phyloP scores from a whole-genome alignment of 2,797 vertebrate species.

The Podarcis siculus region DNA sequence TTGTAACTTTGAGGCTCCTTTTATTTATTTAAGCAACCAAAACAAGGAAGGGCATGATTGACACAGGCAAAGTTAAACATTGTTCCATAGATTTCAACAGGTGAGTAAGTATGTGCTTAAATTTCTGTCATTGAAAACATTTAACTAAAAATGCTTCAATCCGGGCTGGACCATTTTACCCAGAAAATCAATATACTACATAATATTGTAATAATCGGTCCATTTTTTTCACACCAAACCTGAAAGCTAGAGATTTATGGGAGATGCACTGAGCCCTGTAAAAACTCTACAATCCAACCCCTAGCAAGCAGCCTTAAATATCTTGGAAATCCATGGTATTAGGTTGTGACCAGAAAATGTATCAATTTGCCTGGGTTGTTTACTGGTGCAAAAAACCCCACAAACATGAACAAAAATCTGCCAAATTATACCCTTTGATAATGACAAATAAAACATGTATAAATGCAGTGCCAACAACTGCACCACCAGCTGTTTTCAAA shows the following conservation, averaged over 20 bases:
- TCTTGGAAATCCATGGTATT: neutral
- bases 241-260: neutral
- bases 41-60: neutral
- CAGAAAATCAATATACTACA: neutral
- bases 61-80: neutral
- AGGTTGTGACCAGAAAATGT: neutral
- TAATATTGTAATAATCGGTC: neutral
- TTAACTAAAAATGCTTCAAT: neutral
- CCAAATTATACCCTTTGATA: neutral
- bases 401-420: neutral
- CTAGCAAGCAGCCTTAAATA: neutral
- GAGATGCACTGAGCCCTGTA: neutral
- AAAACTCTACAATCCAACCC: neutral
- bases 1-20: conserved; percentile 36
- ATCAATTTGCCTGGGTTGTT: neutral
- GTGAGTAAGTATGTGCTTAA: neutral
- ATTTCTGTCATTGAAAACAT: neutral
- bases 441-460: neutral
- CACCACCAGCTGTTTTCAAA: conserved; percentile 4
- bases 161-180: neutral
- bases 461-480: neutral
- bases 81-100: neutral
- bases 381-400: neutral
- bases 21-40: conserved; percentile 41
- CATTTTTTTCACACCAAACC: neutral